phyloP scores from a whole-genome alignment of 2,113 vertebrate genomes.

The Microcebus murinus region DNA sequence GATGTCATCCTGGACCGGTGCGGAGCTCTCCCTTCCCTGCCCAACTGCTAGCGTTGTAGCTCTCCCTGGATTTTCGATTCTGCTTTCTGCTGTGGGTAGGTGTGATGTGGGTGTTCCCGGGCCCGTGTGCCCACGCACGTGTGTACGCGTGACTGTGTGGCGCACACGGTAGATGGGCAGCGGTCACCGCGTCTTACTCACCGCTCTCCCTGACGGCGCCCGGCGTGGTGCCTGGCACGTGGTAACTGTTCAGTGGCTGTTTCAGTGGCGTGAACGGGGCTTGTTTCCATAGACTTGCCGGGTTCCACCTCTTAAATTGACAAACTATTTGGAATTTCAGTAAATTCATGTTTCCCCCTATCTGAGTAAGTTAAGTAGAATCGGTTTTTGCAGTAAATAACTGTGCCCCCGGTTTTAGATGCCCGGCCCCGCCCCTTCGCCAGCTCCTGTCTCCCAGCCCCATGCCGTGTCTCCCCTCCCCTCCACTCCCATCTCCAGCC shows the following conservation, averaged over 20 bases:
- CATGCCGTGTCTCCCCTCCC: not conserved
- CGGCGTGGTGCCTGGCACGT: not conserved
- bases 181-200: not conserved
- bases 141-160: not conserved
- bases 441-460: no score
- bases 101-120: fast-evolving
- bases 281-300: not conserved
- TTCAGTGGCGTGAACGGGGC: not conserved
- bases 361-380: not conserved
- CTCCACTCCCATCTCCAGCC: no score
- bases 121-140: fast-evolving
- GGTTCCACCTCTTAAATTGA: not conserved
- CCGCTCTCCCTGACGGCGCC: fast-evolving
- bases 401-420: fast-evolving
- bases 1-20: not conserved
- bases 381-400: not conserved
- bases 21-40: not conserved
- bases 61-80: not conserved
- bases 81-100: not conserved
- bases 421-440: not conserved
- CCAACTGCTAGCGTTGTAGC: not conserved
- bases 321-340: not conserved
- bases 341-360: not conserved
- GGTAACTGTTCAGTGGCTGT: not conserved
- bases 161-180: not conserved